Conservation (phyloP, 2,113 vertebrate species). For the Sinocyclocheilus anshuiensis region DNA sequence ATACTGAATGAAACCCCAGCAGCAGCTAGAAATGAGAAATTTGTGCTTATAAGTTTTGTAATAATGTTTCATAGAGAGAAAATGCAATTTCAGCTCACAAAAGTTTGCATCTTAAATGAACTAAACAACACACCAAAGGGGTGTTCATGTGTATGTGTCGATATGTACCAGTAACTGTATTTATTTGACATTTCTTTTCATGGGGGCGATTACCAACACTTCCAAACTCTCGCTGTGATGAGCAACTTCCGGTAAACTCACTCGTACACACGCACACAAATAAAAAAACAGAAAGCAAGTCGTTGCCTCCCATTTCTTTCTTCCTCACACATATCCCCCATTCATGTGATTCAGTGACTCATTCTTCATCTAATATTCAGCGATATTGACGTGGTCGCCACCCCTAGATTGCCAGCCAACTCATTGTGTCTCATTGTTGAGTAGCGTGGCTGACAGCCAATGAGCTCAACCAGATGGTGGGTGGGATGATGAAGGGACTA, state of each 20-base stretch:
- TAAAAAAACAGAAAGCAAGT: slow-evolving; percentile 22
- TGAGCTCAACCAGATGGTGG: slow-evolving; percentile 50
- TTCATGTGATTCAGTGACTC: slow-evolving; percentile 51
- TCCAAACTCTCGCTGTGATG: slow-evolving; percentile 45
- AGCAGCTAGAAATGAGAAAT: slow-evolving; percentile 14
- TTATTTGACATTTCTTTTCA: slow-evolving; percentile 30
- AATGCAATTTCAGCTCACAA: background rate
- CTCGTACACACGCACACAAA: background rate
- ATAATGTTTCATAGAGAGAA: background rate
- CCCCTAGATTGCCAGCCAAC: slow-evolving; percentile 39
- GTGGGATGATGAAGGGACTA: slow-evolving; percentile 50
- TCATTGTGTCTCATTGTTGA: slow-evolving; percentile 53
- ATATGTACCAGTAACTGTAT: background rate
- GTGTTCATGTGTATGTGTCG: background rate
- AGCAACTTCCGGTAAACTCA: slow-evolving; percentile 48
- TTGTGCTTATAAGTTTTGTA: slow-evolving; percentile 1
- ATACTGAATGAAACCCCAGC: background rate
- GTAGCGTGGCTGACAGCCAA: slow-evolving; percentile 48
- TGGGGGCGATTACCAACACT: slow-evolving; percentile 36
- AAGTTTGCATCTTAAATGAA: background rate
- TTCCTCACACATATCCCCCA: slow-evolving; percentile 21
- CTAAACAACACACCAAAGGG: background rate
- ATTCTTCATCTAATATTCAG: slow-evolving; percentile 42
- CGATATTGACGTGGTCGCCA: slow-evolving; percentile 35
- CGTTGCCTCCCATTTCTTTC: slow-evolving; percentile 30